Conservation (phyloP, 2,797 vertebrate species). For the Pogoniulus pusillus region DNA sequence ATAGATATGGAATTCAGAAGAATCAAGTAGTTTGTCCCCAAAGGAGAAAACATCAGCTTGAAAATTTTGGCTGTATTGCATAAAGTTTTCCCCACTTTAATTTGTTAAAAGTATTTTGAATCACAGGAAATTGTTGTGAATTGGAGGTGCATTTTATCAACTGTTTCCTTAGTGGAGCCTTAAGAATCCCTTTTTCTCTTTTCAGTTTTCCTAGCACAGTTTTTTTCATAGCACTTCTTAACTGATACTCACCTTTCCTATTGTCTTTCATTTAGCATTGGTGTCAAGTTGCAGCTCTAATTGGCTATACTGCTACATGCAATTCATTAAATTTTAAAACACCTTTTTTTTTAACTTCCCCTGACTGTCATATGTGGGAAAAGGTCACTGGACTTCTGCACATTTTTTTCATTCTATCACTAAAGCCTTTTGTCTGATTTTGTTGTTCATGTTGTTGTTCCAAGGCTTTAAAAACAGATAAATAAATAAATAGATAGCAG, state of each 20-base stretch:
- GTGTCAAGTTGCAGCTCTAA: not conserved
- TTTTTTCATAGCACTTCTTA: not conserved
- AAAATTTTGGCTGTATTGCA: not conserved
- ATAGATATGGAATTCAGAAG: not conserved
- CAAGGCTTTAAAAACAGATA: not conserved
- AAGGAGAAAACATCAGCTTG: not conserved
- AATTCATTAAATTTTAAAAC: not conserved
- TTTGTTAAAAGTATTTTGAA: not conserved
- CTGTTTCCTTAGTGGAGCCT: not conserved
- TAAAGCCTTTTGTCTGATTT: not conserved
- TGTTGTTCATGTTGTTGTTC: not conserved
- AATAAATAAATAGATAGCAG: not conserved
- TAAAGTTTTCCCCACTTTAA: not conserved
- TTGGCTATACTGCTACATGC: not conserved
- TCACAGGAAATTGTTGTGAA: not conserved
- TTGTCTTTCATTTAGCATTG: not conserved
- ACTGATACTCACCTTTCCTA: not conserved
- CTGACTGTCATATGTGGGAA: not conserved
- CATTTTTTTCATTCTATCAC: not conserved
- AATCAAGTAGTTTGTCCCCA: not conserved
- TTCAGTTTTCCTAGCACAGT: not conserved
- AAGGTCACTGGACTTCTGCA: not conserved
- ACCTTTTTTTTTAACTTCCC: not conserved
- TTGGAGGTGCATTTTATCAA: not conserved
- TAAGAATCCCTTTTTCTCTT: not conserved